These are phyloP conservation scores for Formicarius rufipectus DNA, from an alignment of 2,113 vertebrate species.

Conservation along the genomic window DNA sequence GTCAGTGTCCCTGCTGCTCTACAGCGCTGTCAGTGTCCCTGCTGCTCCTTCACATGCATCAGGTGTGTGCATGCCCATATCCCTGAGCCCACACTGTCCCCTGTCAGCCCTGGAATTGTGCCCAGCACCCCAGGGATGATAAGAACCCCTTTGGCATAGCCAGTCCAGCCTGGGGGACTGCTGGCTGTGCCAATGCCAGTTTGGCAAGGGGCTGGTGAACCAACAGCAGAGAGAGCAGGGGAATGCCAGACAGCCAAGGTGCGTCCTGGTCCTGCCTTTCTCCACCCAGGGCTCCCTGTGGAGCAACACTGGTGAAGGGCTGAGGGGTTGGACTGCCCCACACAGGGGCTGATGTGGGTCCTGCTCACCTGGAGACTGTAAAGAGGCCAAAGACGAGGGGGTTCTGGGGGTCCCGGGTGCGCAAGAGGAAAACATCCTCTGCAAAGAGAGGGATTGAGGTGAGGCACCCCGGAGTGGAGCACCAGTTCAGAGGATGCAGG, in stretches of 20 bases:
- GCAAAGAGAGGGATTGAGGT: background rate
- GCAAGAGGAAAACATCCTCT: conserved; percentile 88
- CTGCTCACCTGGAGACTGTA: conserved; percentile 82
- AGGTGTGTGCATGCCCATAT: accelerated
- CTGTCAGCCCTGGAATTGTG: accelerated
- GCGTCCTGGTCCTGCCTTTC: background rate
- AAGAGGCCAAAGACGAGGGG: conserved; percentile 85
- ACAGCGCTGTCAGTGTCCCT: too few relatives aligned
- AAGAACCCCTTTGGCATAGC: background rate
- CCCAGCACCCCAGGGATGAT: background rate
- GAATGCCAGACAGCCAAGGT: too few relatives aligned
- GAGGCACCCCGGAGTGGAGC: background rate
- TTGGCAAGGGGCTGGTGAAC: background rate
- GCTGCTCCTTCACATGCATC: accelerated
- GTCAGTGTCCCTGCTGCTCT: too few relatives aligned
- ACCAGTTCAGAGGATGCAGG: background rate
- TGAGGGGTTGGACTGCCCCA: background rate
- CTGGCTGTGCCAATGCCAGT: background rate
- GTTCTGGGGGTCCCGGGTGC: conserved; percentile 80
- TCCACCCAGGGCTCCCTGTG: background rate
- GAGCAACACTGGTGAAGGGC: background rate
- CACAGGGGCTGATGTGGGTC: background rate
- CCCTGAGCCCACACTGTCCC: background rate
- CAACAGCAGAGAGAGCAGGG: background rate
- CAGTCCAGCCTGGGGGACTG: accelerated